A percentile compares a stretch with the other conserved stretches of the same genome.
These are phyloP conservation scores for Lates japonicus DNA, from an alignment of 2,797 vertebrate genomes.

Conservation along the genomic window DNA sequence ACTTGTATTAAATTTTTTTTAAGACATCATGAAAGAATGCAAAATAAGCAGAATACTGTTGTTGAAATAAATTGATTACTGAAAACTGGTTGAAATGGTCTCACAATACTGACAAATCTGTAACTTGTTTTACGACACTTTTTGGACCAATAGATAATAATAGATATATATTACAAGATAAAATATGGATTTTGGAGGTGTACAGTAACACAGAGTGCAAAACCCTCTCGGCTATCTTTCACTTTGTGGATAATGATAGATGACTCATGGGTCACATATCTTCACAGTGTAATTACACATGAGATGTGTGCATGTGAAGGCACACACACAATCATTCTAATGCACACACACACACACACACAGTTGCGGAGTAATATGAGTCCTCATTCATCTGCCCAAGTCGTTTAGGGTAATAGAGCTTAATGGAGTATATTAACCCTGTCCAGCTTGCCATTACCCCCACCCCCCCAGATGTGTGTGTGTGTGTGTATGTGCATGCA, in stretches of 20 bases:
- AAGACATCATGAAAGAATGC: background rate
- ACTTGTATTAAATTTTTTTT: background rate
- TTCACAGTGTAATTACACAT: conserved; percentile 77
- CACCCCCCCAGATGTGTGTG: conserved; percentile 10
- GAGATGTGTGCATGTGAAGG: conserved; percentile 44
- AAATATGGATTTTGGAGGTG: conserved; percentile 1
- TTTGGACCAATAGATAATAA: background rate
- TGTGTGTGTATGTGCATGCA: conserved; percentile 58
- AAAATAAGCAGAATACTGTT: background rate
- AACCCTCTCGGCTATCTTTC: conserved; percentile 50
- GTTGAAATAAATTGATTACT: background rate
- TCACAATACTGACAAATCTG: background rate
- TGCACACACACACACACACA: conserved; percentile 33
- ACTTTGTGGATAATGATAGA: conserved; percentile 68
- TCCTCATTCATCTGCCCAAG: conserved; percentile 81
- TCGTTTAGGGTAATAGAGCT: conserved; percentile 87
- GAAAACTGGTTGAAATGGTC: background rate
- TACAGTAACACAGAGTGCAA: conserved; percentile 26
- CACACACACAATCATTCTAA: conserved; percentile 19
- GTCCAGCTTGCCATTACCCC: conserved; percentile 74
- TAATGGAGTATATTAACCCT: conserved; percentile 88
- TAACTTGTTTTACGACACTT: background rate
- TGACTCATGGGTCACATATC: conserved; percentile 77
- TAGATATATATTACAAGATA: background rate
- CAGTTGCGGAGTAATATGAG: conserved; percentile 71